Evolutionary conservation across 2,113 vertebrate genomes (phyloP).

Genomic region (Leuciscus idus): DNA sequence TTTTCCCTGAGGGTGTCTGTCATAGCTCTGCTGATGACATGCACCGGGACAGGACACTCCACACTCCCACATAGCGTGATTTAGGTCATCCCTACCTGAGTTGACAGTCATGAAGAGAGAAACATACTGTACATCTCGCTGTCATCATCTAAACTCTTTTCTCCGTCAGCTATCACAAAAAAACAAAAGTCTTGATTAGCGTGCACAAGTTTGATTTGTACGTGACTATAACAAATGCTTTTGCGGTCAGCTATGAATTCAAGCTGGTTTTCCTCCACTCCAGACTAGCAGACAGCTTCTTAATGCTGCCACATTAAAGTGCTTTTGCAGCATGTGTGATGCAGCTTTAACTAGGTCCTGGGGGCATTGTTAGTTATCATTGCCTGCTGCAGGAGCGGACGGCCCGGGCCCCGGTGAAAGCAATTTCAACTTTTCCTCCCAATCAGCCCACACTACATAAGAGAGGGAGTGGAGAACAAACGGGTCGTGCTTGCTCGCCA

Average conservation of each 20-base stretch:
- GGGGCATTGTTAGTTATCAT: slow-evolving; percentile 94
- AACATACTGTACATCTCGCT: neutral
- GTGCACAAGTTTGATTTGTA: slow-evolving; percentile 71
- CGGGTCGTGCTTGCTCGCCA: slow-evolving; percentile 63
- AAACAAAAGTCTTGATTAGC: slow-evolving; percentile 73
- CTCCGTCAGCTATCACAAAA: slow-evolving; percentile 67
- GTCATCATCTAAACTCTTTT: slow-evolving; percentile 52
- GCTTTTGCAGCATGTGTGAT: slow-evolving; percentile 82
- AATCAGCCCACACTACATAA: slow-evolving; percentile 80
- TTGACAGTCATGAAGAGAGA: slow-evolving; percentile 8
- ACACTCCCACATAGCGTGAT: slow-evolving; percentile 10
- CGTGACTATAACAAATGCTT: slow-evolving; percentile 80
- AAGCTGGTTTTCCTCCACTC: slow-evolving; percentile 76
- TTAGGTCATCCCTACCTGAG: slow-evolving; percentile 46
- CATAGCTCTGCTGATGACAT: slow-evolving; percentile 4
- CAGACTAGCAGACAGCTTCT: slow-evolving; percentile 83
- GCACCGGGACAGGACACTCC: slow-evolving; percentile 10
- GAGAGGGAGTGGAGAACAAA: slow-evolving; percentile 79
- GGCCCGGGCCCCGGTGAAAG: slow-evolving; percentile 76
- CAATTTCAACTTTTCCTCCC: slow-evolving; percentile 83
- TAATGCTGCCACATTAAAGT: slow-evolving; percentile 91
- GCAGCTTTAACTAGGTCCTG: slow-evolving; percentile 92
- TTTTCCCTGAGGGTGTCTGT: slow-evolving; percentile 8
- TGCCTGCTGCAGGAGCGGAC: slow-evolving; percentile 83
- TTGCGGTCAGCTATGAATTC: slow-evolving; percentile 73